Base-by-base conservation (phyloP, 2,113 vertebrate genomes). In the Cebus imitator region DNA sequence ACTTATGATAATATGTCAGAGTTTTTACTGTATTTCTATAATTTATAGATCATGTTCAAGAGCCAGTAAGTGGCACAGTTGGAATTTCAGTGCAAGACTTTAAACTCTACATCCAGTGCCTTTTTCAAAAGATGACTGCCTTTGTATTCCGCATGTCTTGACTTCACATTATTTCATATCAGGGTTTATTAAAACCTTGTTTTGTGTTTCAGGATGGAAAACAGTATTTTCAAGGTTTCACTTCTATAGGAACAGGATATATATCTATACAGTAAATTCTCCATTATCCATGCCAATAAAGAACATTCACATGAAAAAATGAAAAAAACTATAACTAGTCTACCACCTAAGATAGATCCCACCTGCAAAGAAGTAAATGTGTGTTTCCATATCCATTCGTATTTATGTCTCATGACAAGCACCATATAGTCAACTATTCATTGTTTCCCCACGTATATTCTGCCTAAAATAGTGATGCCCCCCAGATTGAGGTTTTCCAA, bases 161-260 rank as follows among this genome's bases (percentile, higher is more conserved):
- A 72, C 16, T 78, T 89, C 52, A 48, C 17, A 64, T n/a, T 85
- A 93, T 90, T 96, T 93, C 45, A 93, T 58, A 73, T 72, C n/a
- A 30, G 8, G 6, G 7, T 91, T 85, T 68, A 73, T 61, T 81
- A 94, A 86, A 91, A 73, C 16, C 27, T 83, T 78, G 20, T 87
- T 75, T 87, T 8, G 2, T 89, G 16, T 43, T 97, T 86, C 72
- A 93, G 32, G 37, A 80, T 68, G 11, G 13, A 66, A 79, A 96
- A 66, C 6, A 35, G 32, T 57, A 57, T 76, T 90, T 89, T 93
- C 81, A 58, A 66, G 20, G 40, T 75, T 70, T 87, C 27, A 87
- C 23, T 70, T 88, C n/a, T 70, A 57, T 25, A 43, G 35, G 37
- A 90, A 76, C 4, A 68, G 32, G 48, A 91, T 87, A 21, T 17